phyloP scores from a whole-genome alignment of 2,888 invertebrate species.

The Dryobotodes eremita region DNA sequence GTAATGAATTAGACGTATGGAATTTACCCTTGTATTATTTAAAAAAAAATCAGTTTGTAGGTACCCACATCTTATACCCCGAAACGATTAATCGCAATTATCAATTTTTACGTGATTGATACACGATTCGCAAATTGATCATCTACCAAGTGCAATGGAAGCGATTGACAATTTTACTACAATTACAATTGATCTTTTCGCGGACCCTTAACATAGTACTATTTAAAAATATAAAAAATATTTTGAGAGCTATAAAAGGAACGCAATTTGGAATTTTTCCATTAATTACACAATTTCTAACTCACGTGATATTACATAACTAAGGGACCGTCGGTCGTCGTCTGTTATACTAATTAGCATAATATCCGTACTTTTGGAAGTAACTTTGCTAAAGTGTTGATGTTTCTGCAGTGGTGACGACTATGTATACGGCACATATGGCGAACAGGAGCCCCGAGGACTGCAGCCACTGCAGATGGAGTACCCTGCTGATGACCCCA shows the following conservation, averaged over 20 bases:
- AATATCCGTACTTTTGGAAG: conserved; percentile 22
- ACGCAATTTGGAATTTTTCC: not conserved
- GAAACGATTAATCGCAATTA: too few species aligned
- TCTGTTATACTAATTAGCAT: conserved; percentile 26
- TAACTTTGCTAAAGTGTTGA: conserved; percentile 12
- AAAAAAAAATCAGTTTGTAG: not conserved
- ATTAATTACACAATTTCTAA: not conserved
- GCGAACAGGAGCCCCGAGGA: conserved; percentile 84
- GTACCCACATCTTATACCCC: not conserved
- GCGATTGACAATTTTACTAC: too few species aligned
- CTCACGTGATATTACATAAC: not conserved
- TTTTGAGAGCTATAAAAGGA: not conserved
- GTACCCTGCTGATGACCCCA: conserved; percentile 83
- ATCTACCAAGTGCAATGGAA: too few species aligned
- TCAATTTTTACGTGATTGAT: too few species aligned
- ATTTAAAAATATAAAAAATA: not conserved
- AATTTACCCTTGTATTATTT: too few species aligned
- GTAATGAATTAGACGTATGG: not conserved
- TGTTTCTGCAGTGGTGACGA: conserved; percentile 76
- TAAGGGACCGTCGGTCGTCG: conserved; percentile 15
- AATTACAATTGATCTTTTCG: too few species aligned
- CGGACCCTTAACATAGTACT: too few species aligned
- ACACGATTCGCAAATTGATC: too few species aligned
- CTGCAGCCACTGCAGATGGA: conserved; percentile 82
- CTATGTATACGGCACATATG: conserved; percentile 82